Evolutionary conservation across 2,797 vertebrate species (phyloP).

Genomic region (Cryptoprocta ferox): DNA sequence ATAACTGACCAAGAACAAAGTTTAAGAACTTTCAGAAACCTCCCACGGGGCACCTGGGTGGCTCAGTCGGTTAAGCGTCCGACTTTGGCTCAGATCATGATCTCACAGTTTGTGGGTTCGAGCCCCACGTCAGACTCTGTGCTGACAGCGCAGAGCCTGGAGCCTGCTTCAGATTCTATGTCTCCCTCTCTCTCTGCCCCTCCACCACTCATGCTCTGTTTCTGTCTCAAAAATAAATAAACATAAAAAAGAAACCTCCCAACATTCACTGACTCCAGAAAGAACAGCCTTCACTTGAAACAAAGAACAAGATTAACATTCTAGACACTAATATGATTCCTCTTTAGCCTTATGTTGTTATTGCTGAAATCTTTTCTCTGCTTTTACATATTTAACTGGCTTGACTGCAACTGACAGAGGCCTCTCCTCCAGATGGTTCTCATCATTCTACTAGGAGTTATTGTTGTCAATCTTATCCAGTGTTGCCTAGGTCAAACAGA

Average conservation of each 20-base stretch:
- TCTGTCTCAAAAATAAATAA: too few relatives aligned
- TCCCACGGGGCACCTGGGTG: too few relatives aligned
- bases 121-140: too few relatives aligned
- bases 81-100: too few relatives aligned
- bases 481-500: background rate
- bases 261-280: background rate
- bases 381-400: slow-evolving; percentile 5
- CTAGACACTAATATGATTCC: background rate
- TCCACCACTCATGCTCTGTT: too few relatives aligned
- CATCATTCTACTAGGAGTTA: background rate
- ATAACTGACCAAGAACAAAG: background rate
- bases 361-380: background rate
- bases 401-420: background rate
- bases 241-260: too few relatives aligned
- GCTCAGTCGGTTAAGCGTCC: too few relatives aligned
- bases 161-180: too few relatives aligned
- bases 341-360: background rate
- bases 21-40: background rate
- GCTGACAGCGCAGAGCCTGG: too few relatives aligned
- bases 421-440: background rate
- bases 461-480: background rate
- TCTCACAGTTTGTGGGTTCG: too few relatives aligned
- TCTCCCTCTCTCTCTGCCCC: too few relatives aligned
- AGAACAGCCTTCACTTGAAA: slow-evolving; percentile 20
- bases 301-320: slow-evolving; percentile 28